phyloP scores from a whole-genome alignment of 2,797 vertebrate species.

The Neosilurus hyrtlii region DNA sequence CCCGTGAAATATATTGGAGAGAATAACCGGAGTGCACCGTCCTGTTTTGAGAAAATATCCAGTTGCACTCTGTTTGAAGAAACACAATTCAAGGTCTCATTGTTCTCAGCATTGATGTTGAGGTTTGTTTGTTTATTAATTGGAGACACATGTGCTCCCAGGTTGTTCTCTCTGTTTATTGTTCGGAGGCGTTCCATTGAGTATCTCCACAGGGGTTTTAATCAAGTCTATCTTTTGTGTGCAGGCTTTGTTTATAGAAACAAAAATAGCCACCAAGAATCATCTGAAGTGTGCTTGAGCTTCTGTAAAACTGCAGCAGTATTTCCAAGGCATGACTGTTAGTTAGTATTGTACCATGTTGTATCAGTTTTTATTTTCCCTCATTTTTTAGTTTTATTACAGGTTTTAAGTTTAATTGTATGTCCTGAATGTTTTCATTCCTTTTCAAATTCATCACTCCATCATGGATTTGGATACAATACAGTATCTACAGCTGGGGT shows the following conservation, averaged over 20 bases:
- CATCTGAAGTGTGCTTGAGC: background rate
- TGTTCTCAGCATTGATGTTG: slow-evolving; percentile 34
- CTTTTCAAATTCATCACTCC: slow-evolving; percentile 25
- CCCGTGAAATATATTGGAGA: background rate
- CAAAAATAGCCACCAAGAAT: background rate
- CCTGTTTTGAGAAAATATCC: slow-evolving; percentile 7
- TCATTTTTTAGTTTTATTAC: slow-evolving; percentile 30
- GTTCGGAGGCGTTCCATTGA: slow-evolving; percentile 42
- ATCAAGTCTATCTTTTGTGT: background rate
- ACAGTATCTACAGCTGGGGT: background rate
- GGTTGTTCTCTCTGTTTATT: slow-evolving; percentile 21
- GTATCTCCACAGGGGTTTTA: slow-evolving; percentile 38
- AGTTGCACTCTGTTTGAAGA: background rate
- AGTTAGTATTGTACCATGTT: background rate
- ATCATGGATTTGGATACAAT: slow-evolving; percentile 42
- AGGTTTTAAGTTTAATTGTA: slow-evolving; percentile 9
- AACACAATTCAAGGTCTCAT: background rate
- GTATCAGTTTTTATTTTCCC: background rate
- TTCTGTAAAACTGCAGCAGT: slow-evolving; percentile 14
- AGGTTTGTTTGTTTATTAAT: slow-evolving; percentile 30
- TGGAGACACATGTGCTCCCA: background rate
- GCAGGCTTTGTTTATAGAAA: background rate
- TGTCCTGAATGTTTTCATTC: slow-evolving; percentile 22
- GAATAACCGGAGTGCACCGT: background rate
- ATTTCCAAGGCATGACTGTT: background rate